These are phyloP conservation scores for Nilaparvata lugens DNA, from an alignment of 1,140 invertebrate genomes.

Conservation along the genomic window DNA sequence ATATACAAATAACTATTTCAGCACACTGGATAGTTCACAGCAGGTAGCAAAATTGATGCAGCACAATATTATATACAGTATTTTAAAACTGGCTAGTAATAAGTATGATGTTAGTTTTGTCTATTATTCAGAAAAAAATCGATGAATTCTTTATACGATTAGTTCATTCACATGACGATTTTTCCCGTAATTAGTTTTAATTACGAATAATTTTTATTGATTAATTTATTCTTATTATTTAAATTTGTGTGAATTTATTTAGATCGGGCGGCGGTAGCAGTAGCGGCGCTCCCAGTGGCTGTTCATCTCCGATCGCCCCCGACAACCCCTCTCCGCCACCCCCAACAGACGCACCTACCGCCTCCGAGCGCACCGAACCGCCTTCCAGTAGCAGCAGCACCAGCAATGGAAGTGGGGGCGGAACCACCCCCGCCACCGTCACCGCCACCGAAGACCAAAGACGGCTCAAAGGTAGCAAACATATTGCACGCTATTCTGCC, in stretches of 20 bases:
- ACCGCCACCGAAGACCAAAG: not conserved
- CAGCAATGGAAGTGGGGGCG: not conserved
- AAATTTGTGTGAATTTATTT: not conserved
- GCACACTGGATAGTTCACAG: too few relatives aligned
- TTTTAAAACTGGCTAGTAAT: too few relatives aligned
- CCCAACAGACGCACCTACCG: constrained; percentile 5
- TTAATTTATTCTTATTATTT: not conserved
- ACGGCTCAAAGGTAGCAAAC: constrained; percentile 6
- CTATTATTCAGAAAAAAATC: too few relatives aligned
- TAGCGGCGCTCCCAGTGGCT: constrained; percentile 14
- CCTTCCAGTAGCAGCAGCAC: constrained; percentile 22
- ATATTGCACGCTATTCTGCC: constrained; percentile 29
- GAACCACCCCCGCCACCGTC: too few relatives aligned
- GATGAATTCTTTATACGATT: too few relatives aligned
- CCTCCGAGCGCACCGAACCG: not conserved
- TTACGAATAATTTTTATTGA: too few relatives aligned
- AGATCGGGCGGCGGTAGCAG: constrained; percentile 8
- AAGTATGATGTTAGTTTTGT: too few relatives aligned
- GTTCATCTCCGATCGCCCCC: constrained; percentile 19
- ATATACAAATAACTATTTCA: too few relatives aligned
- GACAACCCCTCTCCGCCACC: constrained; percentile 14
- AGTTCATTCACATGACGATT: too few relatives aligned
- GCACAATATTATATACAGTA: too few relatives aligned
- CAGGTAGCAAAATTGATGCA: too few relatives aligned
- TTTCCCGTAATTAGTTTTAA: too few relatives aligned